phyloP scores from a whole-genome alignment of 1,140 invertebrate species.

The Brachionus manjavacas region DNA sequence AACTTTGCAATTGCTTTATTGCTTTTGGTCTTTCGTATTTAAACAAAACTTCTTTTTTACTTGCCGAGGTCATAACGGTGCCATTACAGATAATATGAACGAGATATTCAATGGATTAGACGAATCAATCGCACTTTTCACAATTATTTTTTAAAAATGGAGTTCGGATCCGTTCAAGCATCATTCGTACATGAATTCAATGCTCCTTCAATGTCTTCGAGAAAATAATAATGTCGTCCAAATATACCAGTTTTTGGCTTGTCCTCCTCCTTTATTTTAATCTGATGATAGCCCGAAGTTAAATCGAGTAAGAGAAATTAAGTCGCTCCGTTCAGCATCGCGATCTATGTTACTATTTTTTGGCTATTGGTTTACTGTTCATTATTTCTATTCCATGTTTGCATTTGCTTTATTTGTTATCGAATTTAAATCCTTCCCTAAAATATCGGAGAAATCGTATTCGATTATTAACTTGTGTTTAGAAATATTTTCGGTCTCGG shows the following conservation, averaged over 20 bases:
- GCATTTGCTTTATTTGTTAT: too few species aligned
- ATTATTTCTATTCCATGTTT: too few species aligned
- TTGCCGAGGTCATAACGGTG: not conserved
- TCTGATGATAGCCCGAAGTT: not conserved
- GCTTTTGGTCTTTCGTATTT: not conserved
- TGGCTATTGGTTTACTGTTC: too few species aligned
- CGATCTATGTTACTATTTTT: not conserved
- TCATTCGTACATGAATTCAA: not conserved
- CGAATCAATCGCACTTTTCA: not conserved
- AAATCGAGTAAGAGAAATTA: not conserved
- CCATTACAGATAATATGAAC: not conserved
- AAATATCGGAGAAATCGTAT: too few species aligned
- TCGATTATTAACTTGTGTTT: too few species aligned
- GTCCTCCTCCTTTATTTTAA: not conserved
- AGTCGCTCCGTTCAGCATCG: not conserved
- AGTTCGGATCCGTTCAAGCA: not conserved
- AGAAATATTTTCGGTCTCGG: too few species aligned
- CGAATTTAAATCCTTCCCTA: too few species aligned
- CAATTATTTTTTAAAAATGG: not conserved
- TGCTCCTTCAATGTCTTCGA: not conserved
- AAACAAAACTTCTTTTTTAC: not conserved
- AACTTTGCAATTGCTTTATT: constrained; percentile 33
- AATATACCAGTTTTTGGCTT: not conserved
- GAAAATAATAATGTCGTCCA: not conserved
- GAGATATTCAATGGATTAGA: not conserved